These are phyloP conservation scores for Drosophila sp. DNA, from an alignment of 1,140 invertebrate species.

Conservation along the genomic window DNA sequence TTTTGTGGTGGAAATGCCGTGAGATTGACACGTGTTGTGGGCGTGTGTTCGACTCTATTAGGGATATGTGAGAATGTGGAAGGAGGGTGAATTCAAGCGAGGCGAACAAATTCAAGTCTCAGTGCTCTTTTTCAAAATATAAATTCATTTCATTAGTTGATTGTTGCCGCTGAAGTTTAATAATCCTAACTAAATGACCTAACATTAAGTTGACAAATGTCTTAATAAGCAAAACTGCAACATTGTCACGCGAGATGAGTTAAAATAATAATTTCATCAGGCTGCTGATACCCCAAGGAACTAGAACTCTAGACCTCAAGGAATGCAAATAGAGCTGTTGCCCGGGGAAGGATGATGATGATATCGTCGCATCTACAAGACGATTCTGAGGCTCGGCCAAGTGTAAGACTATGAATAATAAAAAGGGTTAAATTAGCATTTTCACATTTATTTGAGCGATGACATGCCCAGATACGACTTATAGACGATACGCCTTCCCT, in stretches of 20 bases:
- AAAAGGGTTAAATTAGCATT: slow-evolving; percentile 85
- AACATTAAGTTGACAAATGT: slow-evolving; percentile 74
- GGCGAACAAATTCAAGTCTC: background rate
- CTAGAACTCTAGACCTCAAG: slow-evolving; percentile 32
- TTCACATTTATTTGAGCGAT: slow-evolving; percentile 83
- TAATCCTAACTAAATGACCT: slow-evolving; percentile 71
- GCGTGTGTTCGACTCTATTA: slow-evolving; percentile 47
- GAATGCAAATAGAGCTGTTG: slow-evolving; percentile 56
- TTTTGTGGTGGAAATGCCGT: slow-evolving; percentile 51
- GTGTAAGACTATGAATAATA: slow-evolving; percentile 84
- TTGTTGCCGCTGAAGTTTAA: slow-evolving; percentile 50
- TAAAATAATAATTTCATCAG: slow-evolving; percentile 37
- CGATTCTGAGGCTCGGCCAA: slow-evolving; percentile 52
- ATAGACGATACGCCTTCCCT: slow-evolving; percentile 25
- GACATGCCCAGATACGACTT: slow-evolving; percentile 63
- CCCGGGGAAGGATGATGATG: slow-evolving; percentile 38
- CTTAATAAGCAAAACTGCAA: slow-evolving; percentile 65
- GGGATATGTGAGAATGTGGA: slow-evolving; percentile 10
- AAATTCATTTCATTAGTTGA: slow-evolving; percentile 43
- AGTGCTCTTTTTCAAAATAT: slow-evolving; percentile 9
- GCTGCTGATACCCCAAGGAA: slow-evolving; percentile 43
- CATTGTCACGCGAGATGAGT: slow-evolving; percentile 48
- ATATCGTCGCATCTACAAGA: slow-evolving; percentile 23
- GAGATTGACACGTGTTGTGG: slow-evolving; percentile 59
- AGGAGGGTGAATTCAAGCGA: background rate